Evolutionary conservation across 2,113 vertebrate genomes (phyloP).

Genomic region (Cyanoderma ruficeps): DNA sequence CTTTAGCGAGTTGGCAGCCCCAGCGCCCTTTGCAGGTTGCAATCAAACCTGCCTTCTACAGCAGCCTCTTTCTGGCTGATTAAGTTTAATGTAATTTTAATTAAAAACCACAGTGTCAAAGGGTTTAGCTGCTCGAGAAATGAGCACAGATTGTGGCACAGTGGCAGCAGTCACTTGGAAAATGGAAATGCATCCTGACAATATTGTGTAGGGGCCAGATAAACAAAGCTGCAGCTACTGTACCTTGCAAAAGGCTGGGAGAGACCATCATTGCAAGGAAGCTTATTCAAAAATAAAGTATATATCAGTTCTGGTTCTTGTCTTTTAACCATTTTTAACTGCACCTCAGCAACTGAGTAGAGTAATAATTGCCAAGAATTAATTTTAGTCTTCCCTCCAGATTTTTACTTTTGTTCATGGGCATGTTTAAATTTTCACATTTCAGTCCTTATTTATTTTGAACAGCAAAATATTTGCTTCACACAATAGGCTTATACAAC

Average conservation of each 20-base stretch:
- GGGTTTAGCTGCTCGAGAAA: constrained; percentile 99
- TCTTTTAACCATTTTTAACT: neutral
- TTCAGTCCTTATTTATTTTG: neutral
- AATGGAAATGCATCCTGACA: constrained; percentile 97
- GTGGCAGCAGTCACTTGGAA: constrained; percentile 95
- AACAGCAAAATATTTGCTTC: neutral
- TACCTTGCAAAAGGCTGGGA: constrained; percentile 42
- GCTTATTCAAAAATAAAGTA: constrained; percentile 13
- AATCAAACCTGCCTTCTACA: constrained; percentile 94
- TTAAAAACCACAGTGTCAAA: constrained; percentile 99
- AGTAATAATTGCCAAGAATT: neutral
- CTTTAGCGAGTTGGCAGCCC: constrained; percentile 96
- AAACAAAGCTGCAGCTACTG: constrained; percentile 76
- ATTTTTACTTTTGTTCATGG: neutral
- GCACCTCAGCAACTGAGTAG: neutral
- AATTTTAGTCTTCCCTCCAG: neutral
- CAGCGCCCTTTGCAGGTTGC: constrained; percentile 92
- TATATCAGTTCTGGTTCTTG: neutral
- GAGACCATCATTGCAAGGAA: constrained; percentile 14
- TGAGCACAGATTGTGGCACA: constrained; percentile 98
- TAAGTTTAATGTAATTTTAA: constrained; percentile 99
- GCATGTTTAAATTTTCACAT: neutral
- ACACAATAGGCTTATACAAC: neutral
- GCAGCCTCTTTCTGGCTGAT: constrained; percentile 97
- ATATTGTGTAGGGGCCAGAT: constrained; percentile 80